Conservation (phyloP, 2,113 vertebrate species). For the Petromus typicus region DNA sequence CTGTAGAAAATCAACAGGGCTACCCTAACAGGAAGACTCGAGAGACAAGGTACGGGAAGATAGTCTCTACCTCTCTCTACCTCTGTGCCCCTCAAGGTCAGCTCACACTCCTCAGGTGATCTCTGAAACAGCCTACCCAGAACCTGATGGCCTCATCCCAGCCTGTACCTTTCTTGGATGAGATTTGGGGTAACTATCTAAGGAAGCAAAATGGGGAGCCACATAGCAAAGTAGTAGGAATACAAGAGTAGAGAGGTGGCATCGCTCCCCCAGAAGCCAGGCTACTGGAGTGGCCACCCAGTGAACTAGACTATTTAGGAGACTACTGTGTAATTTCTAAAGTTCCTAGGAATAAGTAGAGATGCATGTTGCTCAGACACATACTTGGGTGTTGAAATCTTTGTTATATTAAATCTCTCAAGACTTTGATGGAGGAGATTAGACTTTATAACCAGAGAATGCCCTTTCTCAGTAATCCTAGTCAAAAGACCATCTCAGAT, state of each 20-base stretch:
- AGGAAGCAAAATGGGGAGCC: background rate
- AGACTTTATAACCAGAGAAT: background rate
- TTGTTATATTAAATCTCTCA: background rate
- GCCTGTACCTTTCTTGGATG: background rate
- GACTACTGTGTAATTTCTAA: background rate
- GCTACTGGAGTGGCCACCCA: too few species aligned
- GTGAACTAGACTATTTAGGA: background rate
- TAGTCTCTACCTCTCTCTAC: fast-evolving
- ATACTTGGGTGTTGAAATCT: background rate
- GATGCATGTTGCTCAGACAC: background rate
- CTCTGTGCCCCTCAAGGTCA: background rate
- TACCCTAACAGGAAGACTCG: background rate
- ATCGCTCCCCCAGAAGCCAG: background rate
- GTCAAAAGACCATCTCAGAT: background rate
- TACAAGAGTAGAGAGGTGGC: background rate
- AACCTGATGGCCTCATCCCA: background rate
- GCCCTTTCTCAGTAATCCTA: background rate
- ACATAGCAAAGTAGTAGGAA: background rate
- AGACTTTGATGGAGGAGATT: background rate
- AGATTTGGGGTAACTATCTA: fast-evolving
- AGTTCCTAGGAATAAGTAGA: too few species aligned
- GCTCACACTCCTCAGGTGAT: background rate
- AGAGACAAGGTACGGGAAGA: background rate
- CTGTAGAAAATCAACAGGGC: background rate
- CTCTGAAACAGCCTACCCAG: background rate